Evolutionary conservation across 2,888 invertebrate genomes (phyloP), one percentile per base, ranked within the genome.

Genomic region (Lomographa bimaculata): DNA sequence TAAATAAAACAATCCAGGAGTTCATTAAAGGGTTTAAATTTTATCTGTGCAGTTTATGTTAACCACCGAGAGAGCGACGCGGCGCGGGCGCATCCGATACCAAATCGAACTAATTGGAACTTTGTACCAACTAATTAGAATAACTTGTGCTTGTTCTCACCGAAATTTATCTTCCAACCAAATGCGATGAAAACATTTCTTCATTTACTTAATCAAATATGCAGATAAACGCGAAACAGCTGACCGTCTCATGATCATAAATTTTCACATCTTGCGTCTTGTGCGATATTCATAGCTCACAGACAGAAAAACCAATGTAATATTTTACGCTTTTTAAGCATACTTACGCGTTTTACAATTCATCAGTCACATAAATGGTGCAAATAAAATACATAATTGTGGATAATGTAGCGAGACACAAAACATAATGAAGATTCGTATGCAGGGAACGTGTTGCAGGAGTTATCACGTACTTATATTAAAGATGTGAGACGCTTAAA

Each of bases 1-100:
- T 78, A 74, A 75, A 77, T 79, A 79, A 79, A 79, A 68, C 76
- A 78, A 78, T 76, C 74, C 55, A 40, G 46, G 64, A 70, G 67
- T 81, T 81, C 79, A 81, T 81, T 82, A 83, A 79, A 72, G 67
- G 66, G 68, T 63, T 82, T 79, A 78, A 83, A 79, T 77, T 76
- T 81, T 82, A 81, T 82, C 81, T 72, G 72, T 63, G 69, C 73
- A 71, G 73, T 79, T 80, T 80, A 79, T 79, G 76, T 71, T 75
- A 74, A 72, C 74, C 79, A 75, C 74, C 72, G 64, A 52, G 48
- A 60, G 47, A 39, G 58, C 50, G 54, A 57, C 30, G 56, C 43
- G 54, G 61, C 53, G 49, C 63, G 35, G 54, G 54, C 65, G 58
- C 71, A 66, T 70, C 64, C 69, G 75, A 77, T 80, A 64, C 71